Evolutionary conservation across 2,113 vertebrate species (phyloP), one percentile per base, ranked within the genome.

Genomic region (Seriola aureovittata): DNA sequence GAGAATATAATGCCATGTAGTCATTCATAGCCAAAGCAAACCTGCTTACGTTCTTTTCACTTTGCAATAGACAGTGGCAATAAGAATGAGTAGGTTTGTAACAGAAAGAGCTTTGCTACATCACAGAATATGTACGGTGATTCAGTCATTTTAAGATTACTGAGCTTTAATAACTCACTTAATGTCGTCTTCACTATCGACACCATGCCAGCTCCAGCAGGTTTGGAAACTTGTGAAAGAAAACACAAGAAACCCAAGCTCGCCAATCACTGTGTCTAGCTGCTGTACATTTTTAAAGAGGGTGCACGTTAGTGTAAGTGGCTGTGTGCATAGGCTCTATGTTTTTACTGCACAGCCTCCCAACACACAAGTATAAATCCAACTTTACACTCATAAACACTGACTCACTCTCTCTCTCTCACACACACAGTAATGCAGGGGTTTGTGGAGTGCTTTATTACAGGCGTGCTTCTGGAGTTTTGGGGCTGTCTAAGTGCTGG

Each of bases 401-500:
- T 32, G 14, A 86, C 71, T 9, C 40, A 40, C 44, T 23, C 67
- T 75, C 46, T 75, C 46, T 32, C 40, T 29, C 21, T 21, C n/a
- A 48, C 40, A 46, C 40, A 80, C 81, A 81, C 40, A 84, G 59
- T 38, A 80, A 50, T 74, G 57, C 42, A 42, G 71, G 63, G 87
- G 87, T 82, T 71, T 82, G 32, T 62, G 87, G 90, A 88, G 90
- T 81, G 84, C 72, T 82, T 90, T 4, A 11, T 97, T 91, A 98
- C 84, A 99, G 96, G 92, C 92, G 95, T 88, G 97, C 95, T 75
- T 92, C 91, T 91, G 96, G 97, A 78, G 94, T 94, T 90, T 95
- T 94, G 79, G 95, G 93, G 71, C 86, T 25, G 84, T 92, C 94
- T 85, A 91, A 80, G 69, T 90, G 87, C 73, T 71, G 88, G 68